Base-by-base conservation (phyloP, 2,113 vertebrate genomes). In the Hiodon tergisus region DNA sequence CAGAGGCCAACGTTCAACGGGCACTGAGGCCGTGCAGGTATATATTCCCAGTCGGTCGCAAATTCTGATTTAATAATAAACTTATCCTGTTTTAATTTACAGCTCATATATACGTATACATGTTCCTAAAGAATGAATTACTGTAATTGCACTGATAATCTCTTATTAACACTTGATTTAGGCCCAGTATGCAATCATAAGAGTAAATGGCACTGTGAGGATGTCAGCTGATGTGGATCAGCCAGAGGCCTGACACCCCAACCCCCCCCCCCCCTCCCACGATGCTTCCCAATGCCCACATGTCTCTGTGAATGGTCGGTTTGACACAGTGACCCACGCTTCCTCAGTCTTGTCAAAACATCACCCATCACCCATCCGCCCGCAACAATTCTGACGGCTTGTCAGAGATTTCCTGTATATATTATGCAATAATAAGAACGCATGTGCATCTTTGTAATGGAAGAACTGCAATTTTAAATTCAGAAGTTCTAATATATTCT, bases 271-370 rank as follows among this genome's bases (percentile, higher is more conserved):
- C 9, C 10, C 9, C 17, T 2, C 31, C 31, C 31, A 31, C 17
- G 50, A 52, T 67, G 54, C 7, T 48, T 47, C 63, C 31, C 55
- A 66, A n/a, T 17, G 68, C 69, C 46, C 8, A 7, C 14, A 54
- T 47, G 54, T 71, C 9, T 71, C 69, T 55, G 69, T 71, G 69
- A 47, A 53, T 57, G 13, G 7, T 16, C 46, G 63, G 53, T 55
- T 55, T 50, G 53, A 66, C 73, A 16, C 73, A 6, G 46, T 50
- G 63, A 67, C 46, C 63, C 54, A 57, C 13, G 31, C 73, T 55
- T 67, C 63, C 11, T 54, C 54, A 59, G n/a, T 46, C 53, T 16
- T 75, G 65, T 67, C 66, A 75, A 58, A 74, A 67, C 51, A 75
- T 46, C 73, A 50, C 13, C 73, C 63, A 31, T 59, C 70, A 72